These are phyloP conservation scores for Cettia cetti DNA, from an alignment of 2,113 vertebrate species.

Conservation along the genomic window DNA sequence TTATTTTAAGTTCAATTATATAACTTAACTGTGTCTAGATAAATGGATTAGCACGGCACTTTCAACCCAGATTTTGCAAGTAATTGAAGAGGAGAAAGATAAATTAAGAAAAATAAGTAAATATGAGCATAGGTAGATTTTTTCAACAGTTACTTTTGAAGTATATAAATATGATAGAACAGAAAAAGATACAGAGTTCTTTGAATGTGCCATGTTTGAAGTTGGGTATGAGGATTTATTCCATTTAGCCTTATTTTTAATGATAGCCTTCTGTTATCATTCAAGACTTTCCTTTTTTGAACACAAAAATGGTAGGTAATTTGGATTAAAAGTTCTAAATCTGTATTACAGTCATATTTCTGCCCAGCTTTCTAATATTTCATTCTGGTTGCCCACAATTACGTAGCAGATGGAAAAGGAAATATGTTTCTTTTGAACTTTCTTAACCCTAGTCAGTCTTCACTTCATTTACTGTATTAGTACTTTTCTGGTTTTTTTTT, in stretches of 20 bases:
- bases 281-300: neutral
- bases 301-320: neutral
- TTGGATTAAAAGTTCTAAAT: neutral
- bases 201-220: neutral
- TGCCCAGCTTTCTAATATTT: neutral
- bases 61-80: neutral
- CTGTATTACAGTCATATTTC: neutral
- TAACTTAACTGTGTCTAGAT: neutral
- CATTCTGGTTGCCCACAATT: neutral
- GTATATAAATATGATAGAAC: neutral
- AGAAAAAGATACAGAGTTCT: neutral
- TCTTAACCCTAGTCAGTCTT: neutral
- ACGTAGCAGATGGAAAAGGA: neutral
- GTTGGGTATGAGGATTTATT: neutral
- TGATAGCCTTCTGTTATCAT: neutral
- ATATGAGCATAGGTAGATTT: neutral
- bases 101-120: neutral
- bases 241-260: neutral
- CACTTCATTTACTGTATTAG: neutral
- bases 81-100: neutral
- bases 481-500: neutral
- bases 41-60: constrained; percentile 19
- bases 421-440: neutral
- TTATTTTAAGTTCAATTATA: neutral
- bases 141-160: neutral